These are phyloP conservation scores for Resseliella maxima DNA, from an alignment of 2,888 invertebrate genomes.

Conservation along the genomic window DNA sequence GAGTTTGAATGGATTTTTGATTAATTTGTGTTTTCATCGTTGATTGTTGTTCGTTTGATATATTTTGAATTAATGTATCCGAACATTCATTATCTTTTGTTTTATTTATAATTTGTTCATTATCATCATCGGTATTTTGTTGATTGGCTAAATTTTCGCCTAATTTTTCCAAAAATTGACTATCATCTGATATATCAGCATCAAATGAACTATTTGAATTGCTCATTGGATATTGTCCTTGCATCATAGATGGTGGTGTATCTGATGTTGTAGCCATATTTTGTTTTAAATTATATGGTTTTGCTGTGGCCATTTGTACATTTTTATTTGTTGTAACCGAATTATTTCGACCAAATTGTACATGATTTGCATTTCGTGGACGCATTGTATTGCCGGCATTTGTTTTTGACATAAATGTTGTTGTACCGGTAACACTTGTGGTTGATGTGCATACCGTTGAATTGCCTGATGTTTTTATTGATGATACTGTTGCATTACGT, in stretches of 20 bases:
- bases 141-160: constrained; percentile 3
- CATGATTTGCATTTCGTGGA: background rate
- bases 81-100: background rate
- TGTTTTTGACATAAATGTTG: constrained; percentile 69
- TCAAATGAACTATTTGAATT: constrained; percentile 56
- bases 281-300: constrained; percentile 61
- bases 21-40: background rate
- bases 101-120: background rate
- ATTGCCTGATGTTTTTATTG: background rate
- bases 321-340: constrained; percentile 54
- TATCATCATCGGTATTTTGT: background rate
- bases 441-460: background rate
- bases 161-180: constrained; percentile 35
- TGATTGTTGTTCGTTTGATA: background rate
- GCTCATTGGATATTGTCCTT: constrained; percentile 24
- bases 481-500: background rate
- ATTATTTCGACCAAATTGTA: constrained; percentile 19
- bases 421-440: constrained; percentile 59
- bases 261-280: background rate
- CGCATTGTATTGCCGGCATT: constrained; percentile 72
- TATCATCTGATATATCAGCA: constrained; percentile 55
- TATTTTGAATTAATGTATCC: background rate
- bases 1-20: background rate
- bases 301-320: constrained; percentile 57
- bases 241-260: background rate